Evolutionary conservation across 2,797 vertebrate species (phyloP).

Genomic region (Merluccius polli): DNA sequence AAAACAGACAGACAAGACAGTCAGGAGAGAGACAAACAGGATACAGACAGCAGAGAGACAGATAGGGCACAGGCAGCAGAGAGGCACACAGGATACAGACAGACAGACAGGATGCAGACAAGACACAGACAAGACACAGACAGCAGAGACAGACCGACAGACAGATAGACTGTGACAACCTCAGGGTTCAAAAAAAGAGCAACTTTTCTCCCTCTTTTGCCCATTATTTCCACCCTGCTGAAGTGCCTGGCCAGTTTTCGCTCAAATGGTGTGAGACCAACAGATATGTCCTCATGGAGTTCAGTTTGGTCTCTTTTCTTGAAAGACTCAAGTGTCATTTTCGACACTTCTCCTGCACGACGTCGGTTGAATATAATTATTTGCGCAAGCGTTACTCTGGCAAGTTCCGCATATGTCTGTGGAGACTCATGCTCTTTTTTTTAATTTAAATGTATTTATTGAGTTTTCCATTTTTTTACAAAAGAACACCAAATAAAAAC

Average conservation of each 20-base stretch:
- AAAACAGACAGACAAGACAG: too few species aligned
- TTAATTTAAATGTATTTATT: too few species aligned
- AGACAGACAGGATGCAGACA: too few species aligned
- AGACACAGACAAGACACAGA: too few species aligned
- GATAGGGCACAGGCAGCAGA: too few species aligned
- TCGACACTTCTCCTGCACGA: conserved; percentile 32
- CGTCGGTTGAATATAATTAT: conserved; percentile 45
- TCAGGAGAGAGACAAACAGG: too few species aligned
- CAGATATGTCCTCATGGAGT: neutral
- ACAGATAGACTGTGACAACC: conserved; percentile 15
- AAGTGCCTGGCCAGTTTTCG: conserved; percentile 34
- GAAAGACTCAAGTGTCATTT: conserved; percentile 51
- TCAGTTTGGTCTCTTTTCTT: conserved; percentile 29
- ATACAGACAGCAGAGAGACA: too few species aligned
- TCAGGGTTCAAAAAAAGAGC: conserved; percentile 29
- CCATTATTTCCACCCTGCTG: conserved; percentile 19
- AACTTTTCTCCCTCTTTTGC: conserved; percentile 9
- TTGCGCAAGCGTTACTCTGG: conserved; percentile 50
- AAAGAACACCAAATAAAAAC: too few species aligned
- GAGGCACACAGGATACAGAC: too few species aligned
- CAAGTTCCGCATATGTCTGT: conserved; percentile 36
- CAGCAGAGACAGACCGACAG: too few species aligned
- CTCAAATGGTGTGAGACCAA: conserved; percentile 15
- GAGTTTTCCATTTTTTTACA: too few species aligned
- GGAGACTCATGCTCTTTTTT: too few species aligned